Conservation (phyloP, 2,888 invertebrate genomes). For the Plagodis pulveraria region DNA sequence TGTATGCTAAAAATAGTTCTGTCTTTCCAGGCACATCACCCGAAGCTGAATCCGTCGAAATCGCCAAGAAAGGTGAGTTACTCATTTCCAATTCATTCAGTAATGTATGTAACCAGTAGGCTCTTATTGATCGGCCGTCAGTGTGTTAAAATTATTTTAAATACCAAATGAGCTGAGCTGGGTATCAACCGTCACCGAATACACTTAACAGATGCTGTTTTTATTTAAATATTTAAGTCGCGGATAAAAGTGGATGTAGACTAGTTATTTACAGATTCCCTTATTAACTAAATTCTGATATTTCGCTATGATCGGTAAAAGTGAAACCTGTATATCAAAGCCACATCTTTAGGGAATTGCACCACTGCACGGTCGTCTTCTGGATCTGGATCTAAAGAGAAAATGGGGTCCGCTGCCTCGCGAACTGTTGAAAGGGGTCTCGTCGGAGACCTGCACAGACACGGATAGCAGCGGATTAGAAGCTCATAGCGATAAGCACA, state of each 20-base stretch:
- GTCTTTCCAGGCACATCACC: slow-evolving; percentile 74
- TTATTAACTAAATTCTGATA: too few species aligned
- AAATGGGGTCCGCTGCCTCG: too few species aligned
- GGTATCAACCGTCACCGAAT: slow-evolving; percentile 46
- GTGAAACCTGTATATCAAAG: too few species aligned
- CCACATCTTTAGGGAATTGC: too few species aligned
- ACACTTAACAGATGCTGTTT: slow-evolving; percentile 49
- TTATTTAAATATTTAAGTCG: slow-evolving; percentile 50
- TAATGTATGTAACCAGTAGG: slow-evolving; percentile 14
- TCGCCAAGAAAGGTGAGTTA: slow-evolving; percentile 74
- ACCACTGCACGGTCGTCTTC: too few species aligned
- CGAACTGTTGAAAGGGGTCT: too few species aligned
- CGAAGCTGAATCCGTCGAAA: slow-evolving; percentile 70
- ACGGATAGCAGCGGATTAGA: too few species aligned
- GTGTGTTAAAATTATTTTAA: slow-evolving; percentile 47
- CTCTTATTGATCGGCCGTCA: slow-evolving; percentile 16
- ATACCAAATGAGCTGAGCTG: slow-evolving; percentile 57
- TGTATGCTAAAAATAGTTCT: slow-evolving; percentile 17
- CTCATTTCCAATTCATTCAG: slow-evolving; percentile 35
- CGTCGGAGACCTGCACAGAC: too few species aligned
- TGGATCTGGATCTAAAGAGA: too few species aligned
- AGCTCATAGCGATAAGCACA: too few species aligned
- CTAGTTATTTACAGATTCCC: slow-evolving; percentile 22
- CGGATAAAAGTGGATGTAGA: slow-evolving; percentile 28
- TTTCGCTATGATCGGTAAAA: too few species aligned